These are phyloP conservation scores for Zoanthus solanderi DNA, from an alignment of 92 coral and sea anemone genomes.

Conservation along the genomic window DNA sequence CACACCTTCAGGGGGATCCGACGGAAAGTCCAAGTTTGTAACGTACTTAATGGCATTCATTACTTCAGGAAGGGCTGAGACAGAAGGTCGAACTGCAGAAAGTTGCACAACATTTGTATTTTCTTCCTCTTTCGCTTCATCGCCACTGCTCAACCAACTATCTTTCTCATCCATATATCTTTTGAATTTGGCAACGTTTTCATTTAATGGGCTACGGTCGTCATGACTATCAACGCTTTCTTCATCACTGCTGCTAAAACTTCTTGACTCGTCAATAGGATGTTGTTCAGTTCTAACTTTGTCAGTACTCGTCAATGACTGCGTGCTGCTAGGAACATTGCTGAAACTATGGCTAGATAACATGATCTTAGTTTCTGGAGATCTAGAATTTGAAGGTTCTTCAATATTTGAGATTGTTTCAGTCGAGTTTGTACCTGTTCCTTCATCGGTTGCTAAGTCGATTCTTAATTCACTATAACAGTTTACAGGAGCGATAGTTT, in stretches of 20 bases:
- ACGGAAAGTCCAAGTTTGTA: conserved; percentile 21
- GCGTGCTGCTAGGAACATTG: background rate
- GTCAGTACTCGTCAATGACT: background rate
- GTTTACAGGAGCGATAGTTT: background rate
- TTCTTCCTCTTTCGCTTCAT: conserved; percentile 50
- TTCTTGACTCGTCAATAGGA: background rate
- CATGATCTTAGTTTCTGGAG: background rate
- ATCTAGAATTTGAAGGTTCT: background rate
- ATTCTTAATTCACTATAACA: background rate
- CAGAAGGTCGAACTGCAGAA: background rate
- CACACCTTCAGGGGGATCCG: background rate
- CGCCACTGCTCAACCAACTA: conserved; percentile 87
- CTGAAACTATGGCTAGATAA: background rate
- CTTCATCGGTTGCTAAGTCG: background rate
- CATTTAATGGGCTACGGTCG: conserved; percentile 28
- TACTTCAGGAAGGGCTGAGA: conserved; percentile 42
- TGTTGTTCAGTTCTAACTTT: background rate
- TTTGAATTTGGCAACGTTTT: conserved; percentile 21
- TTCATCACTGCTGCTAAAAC: conserved; percentile 23
- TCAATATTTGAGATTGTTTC: background rate
- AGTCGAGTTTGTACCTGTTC: background rate
- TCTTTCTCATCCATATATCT: conserved; percentile 74
- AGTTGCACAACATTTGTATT: conserved; percentile 14
- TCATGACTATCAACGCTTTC: conserved; percentile 49
- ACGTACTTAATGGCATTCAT: conserved; percentile 34